Percentiles rank a stretch among this genome's conserved stretches.
phyloP scores from a whole-genome alignment of 2,888 invertebrate species.

The Melikaiella ostensackeni region DNA sequence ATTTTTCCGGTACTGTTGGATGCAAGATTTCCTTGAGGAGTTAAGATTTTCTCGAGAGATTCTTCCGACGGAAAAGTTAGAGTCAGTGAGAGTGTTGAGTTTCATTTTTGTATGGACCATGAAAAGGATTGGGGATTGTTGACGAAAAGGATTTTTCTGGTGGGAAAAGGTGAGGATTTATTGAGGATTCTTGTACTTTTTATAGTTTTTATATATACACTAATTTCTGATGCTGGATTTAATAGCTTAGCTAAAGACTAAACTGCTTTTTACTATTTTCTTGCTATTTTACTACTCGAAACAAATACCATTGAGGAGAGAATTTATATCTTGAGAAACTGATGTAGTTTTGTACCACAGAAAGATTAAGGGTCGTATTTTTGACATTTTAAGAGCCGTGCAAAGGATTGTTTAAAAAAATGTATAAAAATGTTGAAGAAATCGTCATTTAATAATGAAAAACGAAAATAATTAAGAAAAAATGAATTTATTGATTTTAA shows the following conservation, averaged over 20 bases:
- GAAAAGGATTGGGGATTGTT: slow-evolving; percentile 26
- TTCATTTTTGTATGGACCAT: background rate
- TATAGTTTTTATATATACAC: background rate
- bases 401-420: too few species aligned
- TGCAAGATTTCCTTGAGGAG: slow-evolving; percentile 15
- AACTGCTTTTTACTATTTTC: background rate
- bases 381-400: too few species aligned
- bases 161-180: background rate
- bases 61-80: slow-evolving; percentile 32
- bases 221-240: background rate
- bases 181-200: background rate
- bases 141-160: background rate
- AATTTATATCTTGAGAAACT: background rate
- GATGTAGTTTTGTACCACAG: too few species aligned
- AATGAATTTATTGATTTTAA: too few species aligned
- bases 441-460: too few species aligned
- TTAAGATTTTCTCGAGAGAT: slow-evolving; percentile 6
- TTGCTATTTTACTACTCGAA: background rate
- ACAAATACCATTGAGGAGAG: background rate
- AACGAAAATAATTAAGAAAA: too few species aligned
- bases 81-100: slow-evolving; percentile 4
- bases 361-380: too few species aligned
- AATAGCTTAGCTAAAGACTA: background rate
- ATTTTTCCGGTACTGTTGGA: slow-evolving; percentile 18
- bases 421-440: too few species aligned